Base-by-base conservation (phyloP, 2,888 invertebrate genomes). In the Rugalucina vietnamica region DNA sequence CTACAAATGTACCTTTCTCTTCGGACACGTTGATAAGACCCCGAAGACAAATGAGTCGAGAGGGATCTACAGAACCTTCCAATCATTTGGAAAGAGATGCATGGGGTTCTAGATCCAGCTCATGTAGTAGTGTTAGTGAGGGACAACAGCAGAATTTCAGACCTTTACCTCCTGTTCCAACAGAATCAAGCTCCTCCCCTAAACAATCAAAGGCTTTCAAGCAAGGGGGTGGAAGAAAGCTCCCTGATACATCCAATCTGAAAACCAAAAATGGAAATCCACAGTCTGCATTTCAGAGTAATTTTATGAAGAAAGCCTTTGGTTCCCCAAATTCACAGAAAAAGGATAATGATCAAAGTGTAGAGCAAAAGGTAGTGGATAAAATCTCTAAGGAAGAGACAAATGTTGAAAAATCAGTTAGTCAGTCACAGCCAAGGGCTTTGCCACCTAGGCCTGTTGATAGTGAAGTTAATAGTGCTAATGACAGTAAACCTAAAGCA, bases 221-320 rank as follows among this genome's bases (percentile, higher is more conserved):
- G 77, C 74, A 60, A 27, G 82, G 84, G 12, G 54, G 76, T 29
- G 84, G 79, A 36, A 90, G 90, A 82, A 89, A 89, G 69, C 79
- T 90, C 21, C 90, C 90, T 37, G 90, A 89, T 50, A 85, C 87
- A 49, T 78, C 77, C 27, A 82, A 81, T 70, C 8, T 88, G 12
- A 83, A 82, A 60, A 82, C 87, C 54, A 89, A 86, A 76, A 72
- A 76, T 65, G 43, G 72, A 72, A 72, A 29, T 43, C 84, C 82
- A 69, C 82, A 86, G 43, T 77, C 78, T 57, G 84, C 79, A 34
- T 90, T 90, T 82, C 90, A 90, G 78, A 90, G 90, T 85, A 89
- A 90, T 34, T 90, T 90, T 69, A 90, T 90, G 90, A 90, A 89
- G 49, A 88, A 90, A 73, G 78, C 84, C 21, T 85, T 76, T 14